Evolutionary conservation across 2,797 vertebrate species (phyloP), one percentile per base, ranked within the genome.

Genomic region (Siniperca obscura): DNA sequence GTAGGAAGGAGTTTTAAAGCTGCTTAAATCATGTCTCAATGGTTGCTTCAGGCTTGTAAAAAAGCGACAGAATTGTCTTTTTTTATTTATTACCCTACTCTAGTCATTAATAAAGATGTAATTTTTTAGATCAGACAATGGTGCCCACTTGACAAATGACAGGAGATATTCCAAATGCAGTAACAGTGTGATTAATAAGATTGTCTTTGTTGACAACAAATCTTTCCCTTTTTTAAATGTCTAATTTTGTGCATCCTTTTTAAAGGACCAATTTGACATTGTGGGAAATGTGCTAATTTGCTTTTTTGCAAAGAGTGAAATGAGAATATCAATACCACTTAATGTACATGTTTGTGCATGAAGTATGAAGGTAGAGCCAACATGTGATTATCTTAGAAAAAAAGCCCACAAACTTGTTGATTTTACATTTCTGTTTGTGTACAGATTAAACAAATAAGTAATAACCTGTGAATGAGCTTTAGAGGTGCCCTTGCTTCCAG

Each of bases 1-100:
- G 74, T 64, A 55, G 55, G 50, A 38, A 19, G 64, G 30, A 69
- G 70, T 62, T 89, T 79, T 40, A 82, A 88, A 82, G 83, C 81
- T 21, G 71, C 77, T 87, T 84, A 76, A 86, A 83, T 84, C 70
- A 27, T 25, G 64, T 75, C 74, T 60, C 71, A 42, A 17, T 25
- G 53, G 72, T 55, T 25, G 66, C 76, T 84, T 57, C 21, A 8
- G 80, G 79, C 76, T 75, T 17, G 59, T 27, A 50, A 64, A 50
- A 44, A 67, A 52, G 19, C 70, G 53, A 59, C 34, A 48, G 34
- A 66, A 3, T n/a, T 21, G 36, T 25, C n/a, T 77, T 72, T 71
- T 46, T 27, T 40, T 70, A 59, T 57, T 82, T 70, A 70, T 42
- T 9, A 14, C 22, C 61, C 30, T 7, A 3, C 40, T 64, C 50